phyloP scores from a whole-genome alignment of 2,797 vertebrate species.

The Squalus acanthias region DNA sequence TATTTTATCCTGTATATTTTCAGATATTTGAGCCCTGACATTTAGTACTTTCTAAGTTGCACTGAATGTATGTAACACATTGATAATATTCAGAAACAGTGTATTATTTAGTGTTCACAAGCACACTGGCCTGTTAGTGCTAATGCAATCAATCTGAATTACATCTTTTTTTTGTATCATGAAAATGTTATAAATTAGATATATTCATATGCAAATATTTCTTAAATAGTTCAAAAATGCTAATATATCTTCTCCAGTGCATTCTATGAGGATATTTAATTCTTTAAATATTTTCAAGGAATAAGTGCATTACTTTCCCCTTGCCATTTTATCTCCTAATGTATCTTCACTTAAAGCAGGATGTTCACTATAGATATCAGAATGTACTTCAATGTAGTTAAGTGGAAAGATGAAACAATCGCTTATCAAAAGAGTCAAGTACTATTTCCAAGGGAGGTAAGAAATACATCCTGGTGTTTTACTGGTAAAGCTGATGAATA shows the following conservation, averaged over 20 bases:
- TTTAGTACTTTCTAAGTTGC: neutral
- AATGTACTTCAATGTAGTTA: conserved; percentile 13
- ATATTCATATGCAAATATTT: neutral
- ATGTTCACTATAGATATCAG: conserved; percentile 7
- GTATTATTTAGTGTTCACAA: neutral
- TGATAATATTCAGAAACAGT: no score
- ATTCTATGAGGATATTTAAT: neutral
- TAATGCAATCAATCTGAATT: neutral
- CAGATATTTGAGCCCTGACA: neutral
- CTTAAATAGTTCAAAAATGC: neutral
- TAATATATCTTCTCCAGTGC: neutral
- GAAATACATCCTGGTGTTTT: neutral
- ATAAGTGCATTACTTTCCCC: neutral
- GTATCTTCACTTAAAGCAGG: conserved; percentile 12
- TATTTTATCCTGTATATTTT: neutral
- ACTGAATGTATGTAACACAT: no score
- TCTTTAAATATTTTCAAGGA: neutral
- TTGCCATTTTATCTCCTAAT: neutral
- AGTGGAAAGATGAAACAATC: neutral
- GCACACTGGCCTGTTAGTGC: neutral
- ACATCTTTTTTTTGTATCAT: neutral
- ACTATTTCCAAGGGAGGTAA: neutral
- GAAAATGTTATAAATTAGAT: neutral
- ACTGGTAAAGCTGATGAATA: conserved; percentile 18
- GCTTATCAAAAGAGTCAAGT: neutral